These are phyloP conservation scores for Brotula barbata DNA, from an alignment of 2,797 vertebrate species.

Conservation along the genomic window DNA sequence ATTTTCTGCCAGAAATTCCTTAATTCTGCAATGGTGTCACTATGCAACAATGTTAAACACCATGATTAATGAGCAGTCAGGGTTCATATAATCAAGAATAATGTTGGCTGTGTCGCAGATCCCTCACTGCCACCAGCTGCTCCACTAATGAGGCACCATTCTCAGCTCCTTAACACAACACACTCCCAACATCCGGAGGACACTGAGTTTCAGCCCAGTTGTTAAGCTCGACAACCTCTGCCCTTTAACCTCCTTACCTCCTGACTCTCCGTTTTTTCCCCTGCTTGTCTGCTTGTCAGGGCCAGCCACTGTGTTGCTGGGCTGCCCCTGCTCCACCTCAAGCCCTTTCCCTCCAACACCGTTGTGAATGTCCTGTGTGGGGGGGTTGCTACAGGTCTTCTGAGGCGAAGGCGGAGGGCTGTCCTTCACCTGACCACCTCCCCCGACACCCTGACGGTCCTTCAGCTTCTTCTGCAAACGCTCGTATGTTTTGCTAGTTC, in stretches of 20 bases:
- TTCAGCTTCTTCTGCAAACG: constrained; percentile 96
- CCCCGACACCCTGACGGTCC: constrained; percentile 85
- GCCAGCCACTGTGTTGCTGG: constrained; percentile 64
- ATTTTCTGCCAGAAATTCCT: constrained; percentile 19
- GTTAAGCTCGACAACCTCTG: constrained; percentile 6
- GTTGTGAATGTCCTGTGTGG: constrained; percentile 82
- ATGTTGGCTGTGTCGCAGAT: constrained; percentile 31
- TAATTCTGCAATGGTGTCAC: constrained; percentile 27
- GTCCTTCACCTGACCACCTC: constrained; percentile 85
- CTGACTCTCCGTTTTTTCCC: constrained; percentile 78
- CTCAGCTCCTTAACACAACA: constrained; percentile 15
- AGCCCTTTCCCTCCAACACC: constrained; percentile 75
- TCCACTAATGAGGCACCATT: constrained; percentile 50
- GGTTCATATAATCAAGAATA: constrained; percentile 57
- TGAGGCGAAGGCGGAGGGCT: constrained; percentile 93
- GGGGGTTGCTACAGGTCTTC: constrained; percentile 83
- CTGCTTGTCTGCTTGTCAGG: constrained; percentile 79
- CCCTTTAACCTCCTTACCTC: constrained; percentile 78
- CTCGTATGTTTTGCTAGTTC: constrained; percentile 93
- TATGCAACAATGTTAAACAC: constrained; percentile 29
- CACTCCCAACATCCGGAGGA: constrained; percentile 21
- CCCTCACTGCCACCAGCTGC: constrained; percentile 49
- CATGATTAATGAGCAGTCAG: constrained; percentile 58
- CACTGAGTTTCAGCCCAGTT: constrained; percentile 2
- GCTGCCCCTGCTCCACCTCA: constrained; percentile 77